A percentile compares a stretch with the other conserved stretches of the same genome.
These are phyloP conservation scores for Canis aureus DNA, from an alignment of 2,113 vertebrate genomes.

Conservation along the genomic window DNA sequence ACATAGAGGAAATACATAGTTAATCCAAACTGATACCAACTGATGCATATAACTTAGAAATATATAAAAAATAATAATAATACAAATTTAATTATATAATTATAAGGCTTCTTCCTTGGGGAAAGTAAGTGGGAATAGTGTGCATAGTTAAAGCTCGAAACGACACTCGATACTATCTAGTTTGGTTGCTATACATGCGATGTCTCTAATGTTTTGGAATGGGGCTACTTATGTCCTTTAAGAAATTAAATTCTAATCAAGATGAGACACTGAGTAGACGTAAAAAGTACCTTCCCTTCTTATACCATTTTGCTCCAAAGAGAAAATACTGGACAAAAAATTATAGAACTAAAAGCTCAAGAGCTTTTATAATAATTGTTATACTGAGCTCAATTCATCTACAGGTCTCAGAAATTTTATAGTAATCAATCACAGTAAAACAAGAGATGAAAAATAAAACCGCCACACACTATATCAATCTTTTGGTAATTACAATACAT, in stretches of 20 bases:
- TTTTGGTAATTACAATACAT: background rate
- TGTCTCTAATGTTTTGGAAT: background rate
- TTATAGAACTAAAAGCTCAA: constrained; percentile 35
- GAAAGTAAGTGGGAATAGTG: background rate
- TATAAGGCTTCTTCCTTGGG: background rate
- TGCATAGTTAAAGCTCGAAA: constrained; percentile 15
- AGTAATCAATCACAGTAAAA: constrained; percentile 35
- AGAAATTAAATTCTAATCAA: constrained; percentile 50
- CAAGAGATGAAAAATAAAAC: constrained; percentile 20
- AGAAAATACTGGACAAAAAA: constrained; percentile 64
- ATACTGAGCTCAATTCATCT: background rate
- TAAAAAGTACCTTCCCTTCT: constrained; percentile 30
- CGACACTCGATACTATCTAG: background rate
- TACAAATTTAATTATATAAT: background rate
- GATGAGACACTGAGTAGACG: background rate
- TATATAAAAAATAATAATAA: constrained; percentile 10
- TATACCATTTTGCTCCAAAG: constrained; percentile 19
- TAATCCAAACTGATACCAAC: constrained; percentile 6
- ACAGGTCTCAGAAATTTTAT: background rate
- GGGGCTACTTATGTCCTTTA: background rate
- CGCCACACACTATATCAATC: background rate
- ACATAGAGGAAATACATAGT: constrained; percentile 13
- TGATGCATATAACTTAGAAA: constrained; percentile 45
- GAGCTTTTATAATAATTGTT: background rate
- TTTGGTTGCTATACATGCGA: constrained; percentile 3